Percentiles rank a stretch among this genome's conserved stretches.
phyloP scores from a whole-genome alignment of 1,140 invertebrate species.

The Dicyema japonicum region DNA sequence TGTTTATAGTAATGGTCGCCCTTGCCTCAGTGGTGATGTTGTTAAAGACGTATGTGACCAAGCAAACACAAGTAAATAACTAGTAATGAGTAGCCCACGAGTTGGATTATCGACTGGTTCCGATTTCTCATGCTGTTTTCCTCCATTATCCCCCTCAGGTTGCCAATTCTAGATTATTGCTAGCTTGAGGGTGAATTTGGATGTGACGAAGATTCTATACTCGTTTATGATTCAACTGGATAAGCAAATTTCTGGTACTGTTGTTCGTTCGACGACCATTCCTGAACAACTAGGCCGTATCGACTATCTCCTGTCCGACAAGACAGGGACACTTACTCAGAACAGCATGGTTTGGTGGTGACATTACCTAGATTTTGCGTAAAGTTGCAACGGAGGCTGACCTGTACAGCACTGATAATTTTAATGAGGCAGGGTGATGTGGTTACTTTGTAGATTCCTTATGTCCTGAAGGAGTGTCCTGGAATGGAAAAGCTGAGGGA shows the following conservation, averaged over 20 bases:
- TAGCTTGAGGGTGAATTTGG: constrained; percentile 81
- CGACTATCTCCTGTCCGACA: constrained; percentile 70
- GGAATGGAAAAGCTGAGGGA: constrained; percentile 34
- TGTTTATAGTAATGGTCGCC: constrained; percentile 70
- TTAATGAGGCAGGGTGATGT: constrained; percentile 37
- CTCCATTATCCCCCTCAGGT: constrained; percentile 68
- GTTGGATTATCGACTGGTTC: constrained; percentile 83
- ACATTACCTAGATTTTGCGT: background rate
- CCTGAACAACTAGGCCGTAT: constrained; percentile 72
- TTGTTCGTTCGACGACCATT: constrained; percentile 89
- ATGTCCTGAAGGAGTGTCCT: no score
- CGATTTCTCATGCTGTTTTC: constrained; percentile 81
- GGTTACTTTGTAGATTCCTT: background rate
- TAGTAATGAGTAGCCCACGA: constrained; percentile 39
- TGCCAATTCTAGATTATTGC: background rate
- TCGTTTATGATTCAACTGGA: constrained; percentile 79
- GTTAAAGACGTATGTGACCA: no score
- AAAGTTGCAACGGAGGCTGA: no score
- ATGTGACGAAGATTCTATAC: constrained; percentile 89
- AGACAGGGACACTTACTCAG: constrained; percentile 86
- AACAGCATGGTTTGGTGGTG: constrained; percentile 49
- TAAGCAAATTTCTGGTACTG: constrained; percentile 55
- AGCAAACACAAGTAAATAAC: no score
- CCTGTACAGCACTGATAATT: constrained; percentile 45
- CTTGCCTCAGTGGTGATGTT: no score